Base-by-base conservation (phyloP, 2,113 vertebrate species). In the Lepus europaeus region DNA sequence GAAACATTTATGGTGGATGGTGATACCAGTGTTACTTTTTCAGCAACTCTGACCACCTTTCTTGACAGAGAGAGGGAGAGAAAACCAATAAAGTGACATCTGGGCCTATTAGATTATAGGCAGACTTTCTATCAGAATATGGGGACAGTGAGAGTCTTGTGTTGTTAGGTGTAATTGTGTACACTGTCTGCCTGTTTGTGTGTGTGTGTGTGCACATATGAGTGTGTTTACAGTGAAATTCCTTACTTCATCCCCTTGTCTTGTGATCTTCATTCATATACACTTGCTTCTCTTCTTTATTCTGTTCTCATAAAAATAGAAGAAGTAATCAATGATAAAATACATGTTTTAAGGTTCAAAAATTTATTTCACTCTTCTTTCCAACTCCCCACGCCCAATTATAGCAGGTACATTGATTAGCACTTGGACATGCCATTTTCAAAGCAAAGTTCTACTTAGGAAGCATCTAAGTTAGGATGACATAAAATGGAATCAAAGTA, bases 261-360 rank as follows among this genome's bases (percentile, higher is more conserved):
- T 56, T 84, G n/a, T 74, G 70, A 6, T 76, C 49, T 79, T n/a
- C 29, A 45, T 64, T 76, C 25, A 53, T 63, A 27, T 20, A 51
- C 25, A 33, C 84, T 79, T 85, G 22, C 51, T 95, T 79, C 45
- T 51, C 66, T 70, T 13, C 27, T 91, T 74, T 91, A 70, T 90
- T 92, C 72, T 70, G 20, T 51, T 84, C 23, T 84, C 51, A 12
- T 63, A 51, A 7, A 69, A 73, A 69, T 56, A 23, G 5, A 93
- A 68, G 36, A 93, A 69, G 61, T 90, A 74, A 63, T 53, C 78
- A 79, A 39, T 84, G 64, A 14, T 53, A 74, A 92, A 79, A 0
- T 33, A 0, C 29, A 29, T 25, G 77, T 92, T 80, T 79, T 84
- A 39, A 89, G 53, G 17, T 84, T 90, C 77, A 85, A 51, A 87